A percentile compares a stretch with the other conserved stretches of the same genome.
Conservation (phyloP, 2,113 vertebrate species). For the Podarcis muralis region DNA sequence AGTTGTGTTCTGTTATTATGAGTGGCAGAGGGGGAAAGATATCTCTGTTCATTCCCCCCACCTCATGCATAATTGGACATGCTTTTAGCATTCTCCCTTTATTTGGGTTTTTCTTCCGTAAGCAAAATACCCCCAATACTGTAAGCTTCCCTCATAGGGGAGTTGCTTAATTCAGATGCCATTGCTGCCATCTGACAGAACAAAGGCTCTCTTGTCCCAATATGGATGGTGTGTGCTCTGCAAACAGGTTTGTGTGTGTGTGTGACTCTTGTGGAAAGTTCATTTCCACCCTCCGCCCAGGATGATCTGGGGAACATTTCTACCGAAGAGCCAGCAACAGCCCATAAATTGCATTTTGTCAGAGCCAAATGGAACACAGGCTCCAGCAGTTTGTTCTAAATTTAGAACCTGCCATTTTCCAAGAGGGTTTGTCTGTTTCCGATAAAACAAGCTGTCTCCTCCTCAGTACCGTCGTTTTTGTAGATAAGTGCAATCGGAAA, state of each 20-base stretch:
- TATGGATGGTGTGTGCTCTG: neutral
- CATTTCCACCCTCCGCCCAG: neutral
- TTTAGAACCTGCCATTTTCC: constrained; percentile 13
- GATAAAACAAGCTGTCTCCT: constrained; percentile 7
- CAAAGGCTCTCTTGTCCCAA: neutral
- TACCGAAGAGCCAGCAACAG: neutral
- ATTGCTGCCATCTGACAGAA: neutral
- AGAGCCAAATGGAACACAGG: neutral
- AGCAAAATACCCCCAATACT: too few relatives aligned
- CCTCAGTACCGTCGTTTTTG: rapidly evolving
- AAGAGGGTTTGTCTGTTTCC: neutral
- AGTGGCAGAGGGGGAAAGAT: too few relatives aligned
- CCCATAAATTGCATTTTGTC: neutral
- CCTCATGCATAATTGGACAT: too few relatives aligned
- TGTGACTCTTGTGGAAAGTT: neutral
- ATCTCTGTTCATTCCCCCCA: too few relatives aligned
- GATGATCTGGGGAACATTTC: neutral
- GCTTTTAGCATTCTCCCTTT: too few relatives aligned
- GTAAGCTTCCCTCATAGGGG: too few relatives aligned
- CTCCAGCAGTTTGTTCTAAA: neutral
- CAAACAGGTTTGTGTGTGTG: neutral
- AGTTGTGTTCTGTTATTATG: too few relatives aligned
- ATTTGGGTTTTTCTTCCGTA: too few relatives aligned
- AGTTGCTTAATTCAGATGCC: neutral
- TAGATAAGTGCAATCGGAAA: neutral